Percentiles rank a stretch among this genome's conserved stretches.
These are phyloP conservation scores for Lepidocolaptes lacrymiger DNA, from an alignment of 2,797 vertebrate genomes.

Conservation along the genomic window DNA sequence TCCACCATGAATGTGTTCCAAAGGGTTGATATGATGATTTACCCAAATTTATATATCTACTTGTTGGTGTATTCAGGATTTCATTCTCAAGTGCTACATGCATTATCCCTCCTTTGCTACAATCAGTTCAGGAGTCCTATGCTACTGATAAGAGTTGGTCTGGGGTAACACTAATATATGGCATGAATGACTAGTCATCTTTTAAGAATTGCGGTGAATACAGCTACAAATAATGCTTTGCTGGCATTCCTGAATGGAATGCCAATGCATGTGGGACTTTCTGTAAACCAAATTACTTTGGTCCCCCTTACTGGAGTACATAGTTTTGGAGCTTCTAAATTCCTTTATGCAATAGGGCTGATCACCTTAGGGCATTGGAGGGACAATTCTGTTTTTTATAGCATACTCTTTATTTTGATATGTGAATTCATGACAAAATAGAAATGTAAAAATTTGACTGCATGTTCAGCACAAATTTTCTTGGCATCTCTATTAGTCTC, in stretches of 20 bases:
- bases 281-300: not conserved
- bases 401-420: not conserved
- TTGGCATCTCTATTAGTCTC: not conserved
- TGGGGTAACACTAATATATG: not conserved
- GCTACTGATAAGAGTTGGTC: not conserved
- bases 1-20: not conserved
- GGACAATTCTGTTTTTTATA: not conserved
- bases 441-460: not conserved
- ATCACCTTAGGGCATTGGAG: not conserved
- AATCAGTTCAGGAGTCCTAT: not conserved
- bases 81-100: not conserved
- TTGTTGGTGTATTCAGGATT: not conserved
- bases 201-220: not conserved
- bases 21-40: not conserved
- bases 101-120: not conserved
- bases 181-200: accelerated
- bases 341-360: not conserved
- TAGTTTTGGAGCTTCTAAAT: not conserved
- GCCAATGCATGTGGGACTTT: not conserved
- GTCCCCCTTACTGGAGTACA: not conserved
- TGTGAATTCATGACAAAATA: not conserved
- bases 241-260: not conserved
- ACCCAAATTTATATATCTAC: not conserved
- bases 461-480: not conserved
- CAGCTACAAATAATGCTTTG: not conserved